Percentiles rank a stretch among this genome's conserved stretches.
These are phyloP conservation scores for Ifrita kowaldi DNA, from an alignment of 2,113 vertebrate genomes.

Conservation along the genomic window DNA sequence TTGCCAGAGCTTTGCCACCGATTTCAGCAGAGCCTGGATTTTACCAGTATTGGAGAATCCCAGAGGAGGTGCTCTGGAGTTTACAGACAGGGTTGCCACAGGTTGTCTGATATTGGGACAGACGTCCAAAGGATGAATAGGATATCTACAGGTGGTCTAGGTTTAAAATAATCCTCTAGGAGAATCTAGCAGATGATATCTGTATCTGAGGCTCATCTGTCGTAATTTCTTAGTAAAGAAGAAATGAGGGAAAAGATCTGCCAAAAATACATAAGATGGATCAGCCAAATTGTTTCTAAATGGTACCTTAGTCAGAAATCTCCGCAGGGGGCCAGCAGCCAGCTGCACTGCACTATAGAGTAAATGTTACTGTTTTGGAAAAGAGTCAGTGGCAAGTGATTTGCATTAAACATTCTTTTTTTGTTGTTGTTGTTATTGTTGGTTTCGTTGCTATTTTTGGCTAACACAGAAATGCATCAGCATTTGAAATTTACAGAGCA, in stretches of 20 bases:
- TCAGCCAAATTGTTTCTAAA: conserved; percentile 66
- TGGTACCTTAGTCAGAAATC: conserved; percentile 55
- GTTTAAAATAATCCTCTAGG: neutral
- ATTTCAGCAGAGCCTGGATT: neutral
- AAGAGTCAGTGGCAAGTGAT: conserved; percentile 46
- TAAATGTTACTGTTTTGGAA: conserved; percentile 51
- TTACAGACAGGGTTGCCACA: neutral
- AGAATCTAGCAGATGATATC: neutral
- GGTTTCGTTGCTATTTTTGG: conserved; percentile 43
- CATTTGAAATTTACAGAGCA: neutral
- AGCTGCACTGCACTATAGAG: conserved; percentile 44
- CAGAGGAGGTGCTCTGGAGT: neutral
- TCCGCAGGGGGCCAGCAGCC: conserved; percentile 45
- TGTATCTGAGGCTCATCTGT: conserved; percentile 16
- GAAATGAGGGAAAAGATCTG: conserved; percentile 16
- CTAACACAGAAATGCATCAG: conserved; percentile 1
- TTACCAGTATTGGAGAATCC: neutral
- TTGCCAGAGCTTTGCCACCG: neutral
- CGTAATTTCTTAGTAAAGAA: conserved; percentile 33
- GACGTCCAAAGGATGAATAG: neutral
- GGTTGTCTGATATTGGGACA: neutral
- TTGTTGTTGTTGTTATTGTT: neutral
- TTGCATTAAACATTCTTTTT: conserved; percentile 8
- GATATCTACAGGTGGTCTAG: neutral
- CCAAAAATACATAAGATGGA: conserved; percentile 45